Percentiles rank a stretch among this genome's conserved stretches.
phyloP scores from a whole-genome alignment of 1,140 invertebrate species.

The Schlechtendalia chinensis region DNA sequence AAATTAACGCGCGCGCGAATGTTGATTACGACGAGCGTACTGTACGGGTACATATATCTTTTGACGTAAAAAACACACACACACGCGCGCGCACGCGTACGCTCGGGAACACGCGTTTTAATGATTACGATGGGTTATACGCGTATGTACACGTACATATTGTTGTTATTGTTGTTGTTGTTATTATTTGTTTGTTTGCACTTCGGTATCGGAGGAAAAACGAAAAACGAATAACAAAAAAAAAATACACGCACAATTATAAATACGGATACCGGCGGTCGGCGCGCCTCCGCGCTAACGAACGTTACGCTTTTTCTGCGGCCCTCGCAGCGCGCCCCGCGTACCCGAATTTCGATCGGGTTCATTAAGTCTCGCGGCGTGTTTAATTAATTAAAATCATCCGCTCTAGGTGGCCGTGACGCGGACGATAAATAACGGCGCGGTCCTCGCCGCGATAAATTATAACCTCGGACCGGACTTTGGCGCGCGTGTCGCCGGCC shows the following conservation, averaged over 20 bases:
- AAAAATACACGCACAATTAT: too few relatives aligned
- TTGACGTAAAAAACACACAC: slow-evolving; percentile 3
- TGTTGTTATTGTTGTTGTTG: too few relatives aligned
- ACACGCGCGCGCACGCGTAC: background rate
- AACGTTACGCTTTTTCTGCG: slow-evolving; percentile 27
- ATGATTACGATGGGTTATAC: slow-evolving; percentile 42
- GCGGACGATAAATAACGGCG: slow-evolving; percentile 21
- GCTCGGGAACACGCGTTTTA: slow-evolving; percentile 29
- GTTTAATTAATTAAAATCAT: slow-evolving; percentile 48
- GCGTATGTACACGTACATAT: too few relatives aligned
- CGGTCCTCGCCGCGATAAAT: slow-evolving; percentile 22
- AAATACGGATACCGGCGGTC: too few relatives aligned
- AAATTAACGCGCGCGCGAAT: slow-evolving; percentile 22
- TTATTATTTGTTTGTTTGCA: too few relatives aligned
- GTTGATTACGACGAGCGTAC: background rate
- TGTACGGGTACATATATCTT: background rate
- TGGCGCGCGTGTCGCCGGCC: background rate
- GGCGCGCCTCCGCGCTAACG: too few relatives aligned
- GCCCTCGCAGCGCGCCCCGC: background rate
- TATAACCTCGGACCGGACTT: slow-evolving; percentile 20
- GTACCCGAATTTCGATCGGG: slow-evolving; percentile 28
- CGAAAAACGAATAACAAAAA: too few relatives aligned
- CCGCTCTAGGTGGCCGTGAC: slow-evolving; percentile 41
- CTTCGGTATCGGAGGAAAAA: too few relatives aligned
- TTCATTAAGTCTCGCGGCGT: slow-evolving; percentile 27